These are phyloP conservation scores for Blastomussa wellsi DNA, from an alignment of 92 coral and sea anemone species.

Conservation along the genomic window DNA sequence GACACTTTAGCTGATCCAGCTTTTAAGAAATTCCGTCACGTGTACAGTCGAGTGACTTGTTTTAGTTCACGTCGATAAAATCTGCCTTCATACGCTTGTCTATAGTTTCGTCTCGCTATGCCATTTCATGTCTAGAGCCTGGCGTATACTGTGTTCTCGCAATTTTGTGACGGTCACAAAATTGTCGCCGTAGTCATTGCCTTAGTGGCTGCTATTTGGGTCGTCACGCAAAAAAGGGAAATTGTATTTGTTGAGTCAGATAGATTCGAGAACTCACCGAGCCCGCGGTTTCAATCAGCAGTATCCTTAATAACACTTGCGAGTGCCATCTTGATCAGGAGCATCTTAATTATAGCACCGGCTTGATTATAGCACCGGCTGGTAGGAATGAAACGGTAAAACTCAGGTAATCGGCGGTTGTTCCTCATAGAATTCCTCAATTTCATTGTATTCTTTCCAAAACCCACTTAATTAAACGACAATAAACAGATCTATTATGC, in stretches of 20 bases:
- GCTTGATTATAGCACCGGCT: too few relatives aligned
- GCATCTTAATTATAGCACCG: too few relatives aligned
- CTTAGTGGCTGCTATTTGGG: not conserved
- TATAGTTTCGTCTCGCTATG: not conserved
- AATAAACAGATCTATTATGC: not conserved
- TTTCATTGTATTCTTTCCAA: not conserved
- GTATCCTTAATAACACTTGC: not conserved
- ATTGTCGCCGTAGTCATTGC: not conserved
- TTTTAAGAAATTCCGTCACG: not conserved
- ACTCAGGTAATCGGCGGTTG: too few relatives aligned
- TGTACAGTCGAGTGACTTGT: not conserved
- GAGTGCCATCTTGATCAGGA: too few relatives aligned
- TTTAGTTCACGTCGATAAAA: not conserved
- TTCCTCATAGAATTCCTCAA: not conserved
- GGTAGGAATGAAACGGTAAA: too few relatives aligned
- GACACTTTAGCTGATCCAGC: not conserved
- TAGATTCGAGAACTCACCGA: not conserved
- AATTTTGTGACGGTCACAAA: too few relatives aligned
- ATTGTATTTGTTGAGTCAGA: too few relatives aligned
- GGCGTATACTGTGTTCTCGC: not conserved
- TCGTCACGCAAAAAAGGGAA: not conserved
- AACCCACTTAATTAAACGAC: not conserved
- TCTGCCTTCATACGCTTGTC: not conserved
- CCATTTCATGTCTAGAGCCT: not conserved
- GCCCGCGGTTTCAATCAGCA: not conserved